These are phyloP conservation scores for Dromius quadrimaculatus DNA, from an alignment of 2,888 invertebrate species.

Conservation along the genomic window DNA sequence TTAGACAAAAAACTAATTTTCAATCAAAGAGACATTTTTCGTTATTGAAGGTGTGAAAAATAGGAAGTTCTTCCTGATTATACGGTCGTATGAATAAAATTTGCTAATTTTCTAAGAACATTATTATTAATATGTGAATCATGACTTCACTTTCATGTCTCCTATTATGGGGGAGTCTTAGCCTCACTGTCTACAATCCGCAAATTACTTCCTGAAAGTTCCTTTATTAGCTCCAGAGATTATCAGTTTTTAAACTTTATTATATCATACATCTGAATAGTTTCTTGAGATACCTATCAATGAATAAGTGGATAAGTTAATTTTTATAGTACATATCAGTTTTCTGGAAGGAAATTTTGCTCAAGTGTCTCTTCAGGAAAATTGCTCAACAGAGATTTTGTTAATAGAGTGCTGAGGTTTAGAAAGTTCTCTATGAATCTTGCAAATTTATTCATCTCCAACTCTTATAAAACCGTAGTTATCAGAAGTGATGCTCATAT, in stretches of 20 bases:
- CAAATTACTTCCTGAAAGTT: slow-evolving; percentile 38
- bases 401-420: slow-evolving; percentile 18
- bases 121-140: too few relatives aligned
- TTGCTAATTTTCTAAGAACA: too few relatives aligned
- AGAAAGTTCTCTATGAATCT: neutral
- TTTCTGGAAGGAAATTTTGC: slow-evolving; percentile 24
- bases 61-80: too few relatives aligned
- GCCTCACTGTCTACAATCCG: slow-evolving; percentile 1
- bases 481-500: too few relatives aligned
- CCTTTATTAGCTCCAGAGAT: slow-evolving; percentile 29
- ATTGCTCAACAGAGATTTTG: slow-evolving; percentile 25
- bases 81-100: too few relatives aligned
- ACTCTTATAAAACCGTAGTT: too few relatives aligned
- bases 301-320: slow-evolving; percentile 11
- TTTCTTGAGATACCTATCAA: too few relatives aligned
- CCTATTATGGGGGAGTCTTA: neutral
- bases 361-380: neutral
- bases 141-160: too few relatives aligned
- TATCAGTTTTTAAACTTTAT: slow-evolving; percentile 40
- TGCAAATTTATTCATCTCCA: too few relatives aligned
- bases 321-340: slow-evolving; percentile 37
- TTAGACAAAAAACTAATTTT: too few relatives aligned
- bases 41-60: too few relatives aligned
- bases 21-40: too few relatives aligned
- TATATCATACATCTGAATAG: slow-evolving; percentile 23